Base-by-base conservation (phyloP, 2,888 invertebrate genomes). In the Tiphia femorata region DNA sequence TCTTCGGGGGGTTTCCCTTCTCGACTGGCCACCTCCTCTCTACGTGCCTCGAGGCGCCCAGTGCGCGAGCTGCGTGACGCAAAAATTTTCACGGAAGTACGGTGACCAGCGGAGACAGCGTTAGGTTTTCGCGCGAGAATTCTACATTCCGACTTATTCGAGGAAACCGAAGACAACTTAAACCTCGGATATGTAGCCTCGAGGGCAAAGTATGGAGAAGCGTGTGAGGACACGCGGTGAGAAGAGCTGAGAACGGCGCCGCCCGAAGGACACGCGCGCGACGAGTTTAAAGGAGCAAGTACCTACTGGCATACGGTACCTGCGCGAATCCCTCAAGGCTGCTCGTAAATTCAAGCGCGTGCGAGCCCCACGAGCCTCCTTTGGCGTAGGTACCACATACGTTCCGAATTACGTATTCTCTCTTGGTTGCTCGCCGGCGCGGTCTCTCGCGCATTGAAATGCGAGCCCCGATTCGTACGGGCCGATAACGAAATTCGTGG, bases 291-390 rank as follows among this genome's bases (percentile, higher is more conserved):
- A 49, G 48, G 51, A 47, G 25, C 58, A 44, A 40, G 46, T 20
- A 27, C 19, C 35, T n/a, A n/a, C n/a, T n/a, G 44, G 41, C 43
- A 60, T 65, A 70, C 67, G 71, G 71, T 67, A 64, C 64, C 56
- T 54, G 48, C 61, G 56, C n/a, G 23, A n/a, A 67, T 64, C 58
- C 59, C 40, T 49, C 68, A 71, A 70, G 70, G 71, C 51, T 64
- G 66, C 70, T 71, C 70, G 62, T 70, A 70, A 70, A 70, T 64
- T 68, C 71, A 55, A 46, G 10, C 40, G 25, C 25, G 25, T 6
- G 25, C 5, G 5, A 6, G 6, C 25, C 25, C 25, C 25, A 38
- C 38, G 17, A n/a, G n/a, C n/a, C n/a, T n/a, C n/a, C n/a, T n/a
- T n/a, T n/a, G n/a, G n/a, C n/a, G n/a, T n/a, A n/a, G n/a, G n/a